phyloP scores from a whole-genome alignment of 2,113 vertebrate genomes.

The Smithornis capensis region DNA sequence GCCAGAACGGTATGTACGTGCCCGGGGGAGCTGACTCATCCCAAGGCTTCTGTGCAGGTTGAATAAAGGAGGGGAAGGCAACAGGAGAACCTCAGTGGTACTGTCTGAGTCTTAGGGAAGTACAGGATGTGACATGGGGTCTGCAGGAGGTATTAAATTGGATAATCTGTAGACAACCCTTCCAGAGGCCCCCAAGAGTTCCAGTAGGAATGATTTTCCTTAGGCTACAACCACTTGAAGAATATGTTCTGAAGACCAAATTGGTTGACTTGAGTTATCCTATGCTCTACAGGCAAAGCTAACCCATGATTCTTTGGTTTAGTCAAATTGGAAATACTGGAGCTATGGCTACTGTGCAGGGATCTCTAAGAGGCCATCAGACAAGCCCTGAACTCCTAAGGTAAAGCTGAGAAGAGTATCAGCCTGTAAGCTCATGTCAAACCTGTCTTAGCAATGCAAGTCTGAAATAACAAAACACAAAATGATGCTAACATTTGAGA shows the following conservation, averaged over 20 bases:
- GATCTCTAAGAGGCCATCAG: neutral
- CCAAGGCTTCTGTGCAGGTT: neutral
- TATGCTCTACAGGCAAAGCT: neutral
- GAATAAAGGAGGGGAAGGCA: neutral
- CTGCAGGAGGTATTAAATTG: neutral
- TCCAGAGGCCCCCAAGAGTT: neutral
- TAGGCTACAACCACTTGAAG: neutral
- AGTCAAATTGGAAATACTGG: neutral
- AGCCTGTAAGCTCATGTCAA: neutral
- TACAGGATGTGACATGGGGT: fast-evolving
- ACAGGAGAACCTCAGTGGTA: neutral
- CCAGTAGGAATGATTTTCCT: neutral
- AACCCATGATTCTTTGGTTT: neutral
- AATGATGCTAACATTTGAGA: neutral
- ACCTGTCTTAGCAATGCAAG: neutral
- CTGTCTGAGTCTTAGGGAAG: neutral
- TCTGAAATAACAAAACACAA: neutral
- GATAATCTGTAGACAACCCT: neutral
- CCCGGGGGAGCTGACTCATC: conserved; percentile 29
- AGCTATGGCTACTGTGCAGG: neutral
- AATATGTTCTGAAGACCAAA: neutral
- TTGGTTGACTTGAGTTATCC: neutral
- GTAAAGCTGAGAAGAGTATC: neutral
- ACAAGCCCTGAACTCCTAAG: neutral
- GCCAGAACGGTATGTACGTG: neutral